Evolutionary conservation across 1,140 invertebrate genomes (phyloP), one percentile per base, ranked within the genome.

Genomic region (Metaphire vulgaris): DNA sequence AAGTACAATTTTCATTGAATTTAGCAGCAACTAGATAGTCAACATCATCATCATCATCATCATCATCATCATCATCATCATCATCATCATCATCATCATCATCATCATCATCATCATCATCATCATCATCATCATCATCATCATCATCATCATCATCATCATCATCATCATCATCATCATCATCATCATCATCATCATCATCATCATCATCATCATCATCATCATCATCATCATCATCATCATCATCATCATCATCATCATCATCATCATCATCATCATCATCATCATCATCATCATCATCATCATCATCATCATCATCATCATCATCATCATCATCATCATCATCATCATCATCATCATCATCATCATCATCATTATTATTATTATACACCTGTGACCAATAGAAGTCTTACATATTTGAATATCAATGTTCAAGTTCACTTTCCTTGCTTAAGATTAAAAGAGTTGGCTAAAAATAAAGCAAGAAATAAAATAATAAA

Each of bases 1-100:
- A n/a, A n/a, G n/a, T n/a, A n/a, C n/a, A n/a, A n/a, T n/a, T n/a
- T n/a, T n/a, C n/a, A n/a, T n/a, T n/a, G n/a, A n/a, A n/a, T n/a
- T n/a, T n/a, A n/a, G n/a, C n/a, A n/a, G n/a, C n/a, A n/a, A n/a
- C n/a, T n/a, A n/a, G n/a, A n/a, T n/a, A n/a, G n/a, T n/a, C n/a
- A n/a, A n/a, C n/a, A 56, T 56, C 41, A 56, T 56, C 41, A 56
- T 56, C 41, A 56, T 56, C 41, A 56, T 56, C 41, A 56, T 56
- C 41, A 56, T 56, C 41, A 56, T 56, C 41, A 56, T 56, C 41
- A 56, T 56, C 41, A 56, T 56, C 41, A 56, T 56, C 6, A 56
- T 56, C 41, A 56, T 56, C 6, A 56, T 56, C 41, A 56, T 56
- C 6, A 56, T 56, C 41, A 56, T 56, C 41, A 56, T 56, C 41